Base-by-base conservation (phyloP, 2,888 invertebrate species). In the Protodeltote pygarga region DNA sequence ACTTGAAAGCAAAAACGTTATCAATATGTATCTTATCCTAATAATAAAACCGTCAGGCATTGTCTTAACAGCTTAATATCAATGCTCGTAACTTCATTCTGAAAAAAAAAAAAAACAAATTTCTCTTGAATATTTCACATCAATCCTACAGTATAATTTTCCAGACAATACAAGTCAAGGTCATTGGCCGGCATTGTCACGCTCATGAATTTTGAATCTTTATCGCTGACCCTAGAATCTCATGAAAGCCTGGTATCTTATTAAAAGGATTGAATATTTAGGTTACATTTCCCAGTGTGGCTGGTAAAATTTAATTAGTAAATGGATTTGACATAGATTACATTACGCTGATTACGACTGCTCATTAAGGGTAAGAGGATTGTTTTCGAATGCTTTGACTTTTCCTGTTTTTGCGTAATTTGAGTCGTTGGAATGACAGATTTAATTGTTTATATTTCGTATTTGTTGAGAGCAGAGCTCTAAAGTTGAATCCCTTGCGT, bases 301-400 rank as follows among this genome's bases (percentile, higher is more conserved):
- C 51, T 32, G 35, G n/a, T n/a, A 38, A 23, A 14, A 57, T 37
- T 48, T 66, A 66, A 71, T 72, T 65, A 71, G 48, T 31, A 48
- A 58, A 74, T 68, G 66, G 64, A 41, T 51, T 44, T 41, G 38
- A 45, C 57, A 65, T 60, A 59, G 53, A 66, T 65, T 49, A 50
- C 67, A 68, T 70, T 68, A 62, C 44, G 38, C 33, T 65, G 60
- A 68, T 72, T 71, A 55, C 38, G 38, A 20, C 48, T 37, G 48
- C 42, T 61, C 58, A 57, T 69, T 49, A 46, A 31, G 33, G 10
- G 8, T 35, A 48, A 35, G 44, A 15, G 40, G 34, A 58, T 62
- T 44, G 38, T 47, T 38, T 42, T 32, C 38, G 35, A 25, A 33
- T 37, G 35, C 13, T 21, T 25, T 34, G 41, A 52, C 40, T 37